Evolutionary conservation across 2,113 vertebrate species (phyloP).

Genomic region (Entelurus aequoreus): DNA sequence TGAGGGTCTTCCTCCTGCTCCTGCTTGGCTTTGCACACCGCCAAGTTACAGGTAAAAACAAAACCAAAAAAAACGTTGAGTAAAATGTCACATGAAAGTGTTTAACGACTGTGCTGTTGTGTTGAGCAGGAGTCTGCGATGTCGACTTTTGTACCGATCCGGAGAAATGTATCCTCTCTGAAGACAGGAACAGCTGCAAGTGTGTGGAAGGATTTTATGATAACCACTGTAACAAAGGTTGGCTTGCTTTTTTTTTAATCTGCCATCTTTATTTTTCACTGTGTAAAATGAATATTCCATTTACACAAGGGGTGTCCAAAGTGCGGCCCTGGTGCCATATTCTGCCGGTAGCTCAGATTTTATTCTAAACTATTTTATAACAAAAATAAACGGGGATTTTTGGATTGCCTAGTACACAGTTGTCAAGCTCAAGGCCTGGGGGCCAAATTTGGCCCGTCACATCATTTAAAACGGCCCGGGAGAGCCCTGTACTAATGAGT

Average conservation of each 20-base stretch:
- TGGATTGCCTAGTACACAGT: no score
- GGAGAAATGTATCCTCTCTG: constrained; percentile 39
- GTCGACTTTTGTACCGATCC: constrained; percentile 47
- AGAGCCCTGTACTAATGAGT: no score
- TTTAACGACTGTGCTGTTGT: background rate
- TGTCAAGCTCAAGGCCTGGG: no score
- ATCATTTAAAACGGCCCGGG: no score
- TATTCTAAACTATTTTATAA: no score
- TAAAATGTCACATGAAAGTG: background rate
- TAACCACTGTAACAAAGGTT: constrained; percentile 65
- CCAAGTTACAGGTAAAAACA: constrained; percentile 42
- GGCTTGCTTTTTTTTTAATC: background rate
- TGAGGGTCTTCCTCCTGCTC: constrained; percentile 29
- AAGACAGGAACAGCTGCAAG: constrained; percentile 55
- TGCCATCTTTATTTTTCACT: background rate
- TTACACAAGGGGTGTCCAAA: no score
- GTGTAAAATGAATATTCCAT: no score
- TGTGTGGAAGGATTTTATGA: constrained; percentile 59
- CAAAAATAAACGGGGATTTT: no score
- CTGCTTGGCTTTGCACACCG: constrained; percentile 19
- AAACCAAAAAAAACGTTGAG: background rate
- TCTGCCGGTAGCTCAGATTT: no score
- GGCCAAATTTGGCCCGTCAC: no score
- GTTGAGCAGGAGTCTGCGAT: constrained; percentile 54
- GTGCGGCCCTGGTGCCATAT: no score